Evolutionary conservation across 2,797 vertebrate genomes (phyloP), one percentile per base, ranked within the genome.

Genomic region (Buphagus erythrorhynchus): DNA sequence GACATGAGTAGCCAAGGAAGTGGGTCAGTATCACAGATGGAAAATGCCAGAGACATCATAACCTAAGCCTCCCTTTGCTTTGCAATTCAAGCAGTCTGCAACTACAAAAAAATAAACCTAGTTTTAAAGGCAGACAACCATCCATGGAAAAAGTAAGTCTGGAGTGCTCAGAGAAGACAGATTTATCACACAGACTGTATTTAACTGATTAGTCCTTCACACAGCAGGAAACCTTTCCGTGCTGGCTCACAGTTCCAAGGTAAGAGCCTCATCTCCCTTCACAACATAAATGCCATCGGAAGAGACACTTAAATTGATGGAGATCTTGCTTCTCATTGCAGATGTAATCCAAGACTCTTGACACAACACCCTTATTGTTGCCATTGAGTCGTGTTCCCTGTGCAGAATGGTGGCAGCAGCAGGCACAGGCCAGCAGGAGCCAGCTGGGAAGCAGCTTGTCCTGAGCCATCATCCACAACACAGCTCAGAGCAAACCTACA

Each of bases 1-100:
- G 36, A 45, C 36, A 76, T 43, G 61, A 74, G 49, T 59, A 77
- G 61, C 48, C 65, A 86, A 83, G 76, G 42, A 88, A 83, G n/a
- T 16, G 25, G 46, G 51, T 83, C 68, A 51, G 36, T 40, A 38
- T 19, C 69, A 45, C 29, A 59, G 76, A 46, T 1, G 65, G 43
- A 69, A 79, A 82, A 33, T 19, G 11, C 25, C 55, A 82, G 48
- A 48, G 17, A 3, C 26, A 2, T 13, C 26, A 52, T 21, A 61
- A 48, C 11, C 20, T n/a, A 40, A 88, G 33, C 22, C 43, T 66
- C 52, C 1, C 0, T 58, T 76, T 59, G 25, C 63, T 83, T 59
- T 77, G 61, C 31, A 58, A 89, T 51, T 82, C 72, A 54, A 82
- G 59, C 33, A 38, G 68, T 18, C 63, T 88, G n/a, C 29, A 88